Conservation (phyloP, 2,797 vertebrate genomes). For the Gymnodraco acuticeps region DNA sequence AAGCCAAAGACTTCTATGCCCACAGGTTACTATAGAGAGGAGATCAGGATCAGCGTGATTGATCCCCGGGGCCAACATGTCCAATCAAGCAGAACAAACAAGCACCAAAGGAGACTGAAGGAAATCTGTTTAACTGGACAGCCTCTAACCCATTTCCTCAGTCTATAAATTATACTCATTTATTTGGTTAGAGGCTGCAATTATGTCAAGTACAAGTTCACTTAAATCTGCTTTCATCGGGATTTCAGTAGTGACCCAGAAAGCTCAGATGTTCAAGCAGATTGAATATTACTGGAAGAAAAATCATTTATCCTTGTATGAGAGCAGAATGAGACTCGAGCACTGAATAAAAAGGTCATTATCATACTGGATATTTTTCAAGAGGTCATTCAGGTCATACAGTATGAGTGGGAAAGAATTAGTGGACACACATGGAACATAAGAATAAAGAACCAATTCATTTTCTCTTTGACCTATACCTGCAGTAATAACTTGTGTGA, state of each 20-base stretch:
- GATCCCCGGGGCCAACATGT: slow-evolving; percentile 34
- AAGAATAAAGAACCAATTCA: not conserved
- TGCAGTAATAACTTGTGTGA: not conserved
- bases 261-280: slow-evolving; percentile 24
- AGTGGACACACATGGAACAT: slow-evolving; percentile 7
- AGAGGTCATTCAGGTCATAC: slow-evolving; percentile 13
- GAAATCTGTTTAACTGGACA: slow-evolving; percentile 38
- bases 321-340: slow-evolving; percentile 15
- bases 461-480: not conserved
- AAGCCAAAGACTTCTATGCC: slow-evolving; percentile 40
- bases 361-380: slow-evolving; percentile 27
- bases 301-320: slow-evolving; percentile 13
- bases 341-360: slow-evolving; percentile 33
- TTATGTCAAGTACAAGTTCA: slow-evolving; percentile 42
- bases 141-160: slow-evolving; percentile 35
- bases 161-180: slow-evolving; percentile 55
- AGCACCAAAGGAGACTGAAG: slow-evolving; percentile 36
- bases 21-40: slow-evolving; percentile 40
- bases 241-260: slow-evolving; percentile 25
- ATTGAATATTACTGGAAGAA: slow-evolving; percentile 27
- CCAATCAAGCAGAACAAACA: slow-evolving; percentile 56
- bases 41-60: slow-evolving; percentile 40
- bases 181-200: slow-evolving; percentile 43
- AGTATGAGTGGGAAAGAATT: slow-evolving; percentile 9
- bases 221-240: slow-evolving; percentile 50